Percentiles rank a stretch among this genome's conserved stretches.
These are phyloP conservation scores for Scaptomyza polygonia DNA, from an alignment of 2,888 invertebrate species.

Conservation along the genomic window DNA sequence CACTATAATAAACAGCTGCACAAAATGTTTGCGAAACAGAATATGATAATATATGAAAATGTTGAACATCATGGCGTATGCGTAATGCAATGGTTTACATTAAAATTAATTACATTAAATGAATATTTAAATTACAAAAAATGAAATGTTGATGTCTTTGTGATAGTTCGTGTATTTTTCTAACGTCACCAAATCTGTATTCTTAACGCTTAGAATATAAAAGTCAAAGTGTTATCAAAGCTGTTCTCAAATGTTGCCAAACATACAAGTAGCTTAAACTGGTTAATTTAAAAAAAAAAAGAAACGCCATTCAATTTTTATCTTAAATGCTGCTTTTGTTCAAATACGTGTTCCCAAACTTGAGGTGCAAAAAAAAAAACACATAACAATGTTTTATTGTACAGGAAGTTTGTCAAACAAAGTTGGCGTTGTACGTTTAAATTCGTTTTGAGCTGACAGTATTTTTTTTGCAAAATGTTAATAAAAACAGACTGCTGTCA, in stretches of 20 bases:
- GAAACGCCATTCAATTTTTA: conserved; percentile 24
- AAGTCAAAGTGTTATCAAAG: background rate
- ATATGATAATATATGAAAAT: background rate
- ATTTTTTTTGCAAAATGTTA: conserved; percentile 11
- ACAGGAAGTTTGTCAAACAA: conserved; percentile 51
- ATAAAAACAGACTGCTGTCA: conserved; percentile 31
- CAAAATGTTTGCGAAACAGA: background rate
- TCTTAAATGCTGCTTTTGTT: conserved; percentile 57
- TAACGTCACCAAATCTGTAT: background rate
- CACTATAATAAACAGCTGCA: background rate
- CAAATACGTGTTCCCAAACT: conserved; percentile 10
- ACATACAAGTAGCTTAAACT: conserved; percentile 17
- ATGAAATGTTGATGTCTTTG: too few species aligned
- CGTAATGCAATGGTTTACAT: background rate
- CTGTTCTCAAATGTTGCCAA: conserved; percentile 1
- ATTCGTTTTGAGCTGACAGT: background rate
- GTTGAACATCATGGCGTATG: conserved; percentile 26
- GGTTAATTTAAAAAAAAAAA: conserved; percentile 18
- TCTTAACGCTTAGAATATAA: background rate
- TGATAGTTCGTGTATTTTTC: background rate
- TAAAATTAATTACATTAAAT: background rate
- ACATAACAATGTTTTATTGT: conserved; percentile 16
- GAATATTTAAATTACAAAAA: too few species aligned
- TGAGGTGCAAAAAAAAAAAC: conserved; percentile 1
- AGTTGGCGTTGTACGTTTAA: background rate